phyloP scores from a whole-genome alignment of 2,113 vertebrate species.

The Hirundichthys speculiger region DNA sequence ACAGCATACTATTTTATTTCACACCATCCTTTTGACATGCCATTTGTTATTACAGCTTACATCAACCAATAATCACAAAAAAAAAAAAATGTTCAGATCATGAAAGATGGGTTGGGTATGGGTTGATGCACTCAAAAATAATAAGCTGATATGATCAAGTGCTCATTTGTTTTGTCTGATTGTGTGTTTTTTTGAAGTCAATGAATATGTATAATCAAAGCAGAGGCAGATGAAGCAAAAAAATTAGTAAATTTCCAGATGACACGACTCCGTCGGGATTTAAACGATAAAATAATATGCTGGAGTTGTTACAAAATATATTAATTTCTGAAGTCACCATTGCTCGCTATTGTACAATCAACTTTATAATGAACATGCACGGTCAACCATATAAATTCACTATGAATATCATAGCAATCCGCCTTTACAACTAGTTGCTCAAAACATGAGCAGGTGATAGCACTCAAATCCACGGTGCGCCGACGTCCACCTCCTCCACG shows the following conservation, averaged over 20 bases:
- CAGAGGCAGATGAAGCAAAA: background rate
- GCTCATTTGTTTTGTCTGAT: background rate
- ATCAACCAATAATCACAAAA: conserved; percentile 38
- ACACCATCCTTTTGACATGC: conserved; percentile 37
- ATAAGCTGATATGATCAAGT: background rate
- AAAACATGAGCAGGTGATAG: conserved; percentile 41
- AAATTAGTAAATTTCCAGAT: background rate
- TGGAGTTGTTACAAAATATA: conserved; percentile 37
- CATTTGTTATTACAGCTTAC: conserved; percentile 38
- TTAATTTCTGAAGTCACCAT: conserved; percentile 16
- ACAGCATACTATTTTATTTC: conserved; percentile 62
- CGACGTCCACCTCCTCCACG: conserved; percentile 28
- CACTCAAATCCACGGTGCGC: conserved; percentile 25
- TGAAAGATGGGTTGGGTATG: background rate
- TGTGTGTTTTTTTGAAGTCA: background rate
- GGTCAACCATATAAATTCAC: conserved; percentile 48
- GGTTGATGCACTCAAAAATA: background rate
- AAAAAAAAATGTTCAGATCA: background rate
- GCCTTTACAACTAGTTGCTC: conserved; percentile 50
- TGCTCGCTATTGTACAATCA: conserved; percentile 27
- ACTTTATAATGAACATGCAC: conserved; percentile 45
- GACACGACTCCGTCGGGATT: background rate
- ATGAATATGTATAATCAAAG: background rate
- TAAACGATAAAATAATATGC: conserved; percentile 4
- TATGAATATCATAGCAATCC: conserved; percentile 75